These are phyloP conservation scores for Cantharis rustica DNA, from an alignment of 2,888 invertebrate genomes.

Conservation along the genomic window DNA sequence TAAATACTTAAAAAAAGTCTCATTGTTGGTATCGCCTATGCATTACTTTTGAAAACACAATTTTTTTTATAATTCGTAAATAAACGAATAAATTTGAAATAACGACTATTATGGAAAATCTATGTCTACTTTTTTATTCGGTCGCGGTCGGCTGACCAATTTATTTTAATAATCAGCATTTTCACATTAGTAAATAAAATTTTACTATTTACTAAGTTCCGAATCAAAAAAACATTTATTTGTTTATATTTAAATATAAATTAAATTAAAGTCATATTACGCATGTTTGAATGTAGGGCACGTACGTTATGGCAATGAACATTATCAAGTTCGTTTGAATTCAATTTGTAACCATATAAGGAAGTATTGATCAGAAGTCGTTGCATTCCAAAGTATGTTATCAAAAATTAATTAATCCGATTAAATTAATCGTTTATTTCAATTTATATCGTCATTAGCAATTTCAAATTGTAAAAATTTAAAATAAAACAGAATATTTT, in stretches of 20 bases:
- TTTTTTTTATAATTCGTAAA: too few species aligned
- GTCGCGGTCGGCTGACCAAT: neutral
- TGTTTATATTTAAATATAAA: neutral
- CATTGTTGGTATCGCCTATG: too few species aligned
- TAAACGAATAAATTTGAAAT: too few species aligned
- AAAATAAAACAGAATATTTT: neutral
- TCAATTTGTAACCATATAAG: neutral
- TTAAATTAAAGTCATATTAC: neutral
- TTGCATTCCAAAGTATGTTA: neutral
- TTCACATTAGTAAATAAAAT: neutral
- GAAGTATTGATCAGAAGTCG: neutral
- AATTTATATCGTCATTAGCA: neutral
- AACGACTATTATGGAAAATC: too few species aligned
- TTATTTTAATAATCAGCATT: neutral
- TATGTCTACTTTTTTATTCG: too few species aligned
- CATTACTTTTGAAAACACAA: too few species aligned
- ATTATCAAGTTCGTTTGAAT: neutral
- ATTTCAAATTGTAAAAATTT: neutral
- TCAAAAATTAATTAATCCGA: neutral
- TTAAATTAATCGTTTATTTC: neutral
- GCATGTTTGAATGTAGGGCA: neutral
- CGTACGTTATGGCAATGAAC: neutral
- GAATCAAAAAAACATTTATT: neutral
- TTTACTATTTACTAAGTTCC: neutral
- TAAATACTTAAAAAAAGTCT: too few species aligned